A percentile compares a stretch with the other conserved stretches of the same genome.
Conservation (phyloP, 1,140 invertebrate genomes). For the Pteromalus puparum region DNA sequence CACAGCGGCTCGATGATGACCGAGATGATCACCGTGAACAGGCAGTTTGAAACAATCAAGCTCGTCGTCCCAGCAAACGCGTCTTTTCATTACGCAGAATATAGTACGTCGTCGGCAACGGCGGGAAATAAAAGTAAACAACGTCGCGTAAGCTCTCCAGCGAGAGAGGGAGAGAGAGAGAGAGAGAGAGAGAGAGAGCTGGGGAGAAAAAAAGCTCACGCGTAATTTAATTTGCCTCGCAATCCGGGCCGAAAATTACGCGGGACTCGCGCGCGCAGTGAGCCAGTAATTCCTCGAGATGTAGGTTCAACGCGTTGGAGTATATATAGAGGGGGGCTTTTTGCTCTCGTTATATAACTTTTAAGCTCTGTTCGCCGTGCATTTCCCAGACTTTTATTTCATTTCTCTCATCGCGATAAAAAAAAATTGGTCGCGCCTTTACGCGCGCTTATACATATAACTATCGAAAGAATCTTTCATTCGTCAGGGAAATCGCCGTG, state of each 20-base stretch:
- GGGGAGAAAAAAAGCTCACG: not conserved
- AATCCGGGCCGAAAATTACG: constrained; percentile 15
- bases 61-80: too few species aligned
- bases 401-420: not conserved
- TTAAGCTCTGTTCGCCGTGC: not conserved
- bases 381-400: too few species aligned
- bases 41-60: too few species aligned
- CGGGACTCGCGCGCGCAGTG: not conserved
- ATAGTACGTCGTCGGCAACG: too few species aligned
- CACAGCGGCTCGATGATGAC: too few species aligned
- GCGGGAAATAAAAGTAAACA: not conserved
- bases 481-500: too few species aligned
- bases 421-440: too few species aligned
- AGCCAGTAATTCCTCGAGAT: not conserved
- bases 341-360: not conserved
- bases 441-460: too few species aligned
- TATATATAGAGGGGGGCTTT: not conserved
- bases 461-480: not conserved
- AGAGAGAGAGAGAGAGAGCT: too few species aligned
- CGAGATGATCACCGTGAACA: too few species aligned
- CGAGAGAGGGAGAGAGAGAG: too few species aligned
- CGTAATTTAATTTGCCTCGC: constrained; percentile 25
- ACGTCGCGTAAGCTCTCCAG: not conserved
- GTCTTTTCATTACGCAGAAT: too few species aligned
- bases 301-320: not conserved